phyloP scores from a whole-genome alignment of 2,113 vertebrate genomes.

The Thinocorus orbignyianus region DNA sequence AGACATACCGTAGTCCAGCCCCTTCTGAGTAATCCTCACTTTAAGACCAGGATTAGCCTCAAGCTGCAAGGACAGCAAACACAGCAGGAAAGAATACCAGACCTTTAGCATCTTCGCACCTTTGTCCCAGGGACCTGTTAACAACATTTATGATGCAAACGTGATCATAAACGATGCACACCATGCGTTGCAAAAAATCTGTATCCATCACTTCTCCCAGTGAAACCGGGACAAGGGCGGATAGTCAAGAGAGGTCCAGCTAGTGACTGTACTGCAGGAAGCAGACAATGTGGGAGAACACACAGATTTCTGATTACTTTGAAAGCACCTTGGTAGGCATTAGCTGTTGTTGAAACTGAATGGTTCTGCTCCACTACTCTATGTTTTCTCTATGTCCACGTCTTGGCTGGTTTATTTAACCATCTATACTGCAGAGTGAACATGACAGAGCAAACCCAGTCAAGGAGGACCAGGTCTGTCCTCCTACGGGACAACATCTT shows the following conservation, averaged over 20 bases:
- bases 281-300: not conserved
- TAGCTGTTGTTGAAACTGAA: not conserved
- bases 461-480: not conserved
- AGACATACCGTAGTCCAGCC: conserved; percentile 40
- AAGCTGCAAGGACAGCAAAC: not conserved
- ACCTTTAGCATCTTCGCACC: not conserved
- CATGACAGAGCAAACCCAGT: not conserved
- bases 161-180: not conserved
- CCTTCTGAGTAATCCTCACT: conserved; percentile 50
- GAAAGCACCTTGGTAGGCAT: not conserved
- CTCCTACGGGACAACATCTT: not conserved
- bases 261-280: not conserved
- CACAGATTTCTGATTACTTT: not conserved
- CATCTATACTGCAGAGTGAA: not conserved
- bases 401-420: not conserved
- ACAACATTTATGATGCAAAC: not conserved
- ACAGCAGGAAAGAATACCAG: conserved; percentile 56
- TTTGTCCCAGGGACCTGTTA: conserved; percentile 22
- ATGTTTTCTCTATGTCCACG: not conserved
- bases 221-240: not conserved
- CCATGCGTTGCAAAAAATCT: not conserved
- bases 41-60: conserved; percentile 53
- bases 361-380: not conserved
- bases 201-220: not conserved
- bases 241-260: not conserved